phyloP scores from a whole-genome alignment of 2,113 vertebrate species.

The Dolichallabes microphthalmus region DNA sequence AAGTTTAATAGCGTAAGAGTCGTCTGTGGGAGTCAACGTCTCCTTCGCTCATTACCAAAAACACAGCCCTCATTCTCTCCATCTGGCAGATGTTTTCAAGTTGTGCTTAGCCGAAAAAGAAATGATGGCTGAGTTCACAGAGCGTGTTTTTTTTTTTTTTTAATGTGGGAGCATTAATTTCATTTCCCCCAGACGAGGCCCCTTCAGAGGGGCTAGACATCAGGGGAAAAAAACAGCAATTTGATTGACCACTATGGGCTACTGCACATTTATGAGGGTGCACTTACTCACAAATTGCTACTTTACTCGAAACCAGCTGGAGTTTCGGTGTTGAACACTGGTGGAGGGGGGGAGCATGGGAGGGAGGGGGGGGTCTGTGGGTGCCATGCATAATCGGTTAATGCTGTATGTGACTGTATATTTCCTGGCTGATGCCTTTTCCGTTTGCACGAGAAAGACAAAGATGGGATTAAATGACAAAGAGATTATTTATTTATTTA shows the following conservation, averaged over 20 bases:
- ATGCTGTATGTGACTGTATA: conserved; percentile 44
- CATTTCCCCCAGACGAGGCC: conserved; percentile 64
- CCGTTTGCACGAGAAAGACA: conserved; percentile 73
- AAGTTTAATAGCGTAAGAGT: conserved; percentile 59
- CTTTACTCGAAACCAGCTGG: conserved; percentile 54
- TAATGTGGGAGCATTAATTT: conserved; percentile 62
- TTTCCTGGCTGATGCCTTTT: conserved; percentile 67
- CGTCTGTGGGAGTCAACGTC: conserved; percentile 57
- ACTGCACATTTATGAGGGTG: conserved; percentile 50
- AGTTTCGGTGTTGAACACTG: conserved; percentile 28
- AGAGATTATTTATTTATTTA: conserved; percentile 64
- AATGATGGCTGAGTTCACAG: conserved; percentile 58
- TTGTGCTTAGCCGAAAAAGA: conserved; percentile 55
- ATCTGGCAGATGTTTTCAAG: conserved; percentile 68
- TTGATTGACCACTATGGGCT: conserved; percentile 29
- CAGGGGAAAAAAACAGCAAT: background rate
- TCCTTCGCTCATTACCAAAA: conserved; percentile 64
- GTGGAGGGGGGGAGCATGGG: background rate
- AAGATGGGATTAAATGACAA: conserved; percentile 76
- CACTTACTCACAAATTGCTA: conserved; percentile 54
- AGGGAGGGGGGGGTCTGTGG: too few species aligned
- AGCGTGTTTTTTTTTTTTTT: conserved; percentile 44
- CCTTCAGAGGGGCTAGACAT: conserved; percentile 49
- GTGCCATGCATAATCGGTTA: conserved; percentile 47
- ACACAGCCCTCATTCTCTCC: conserved; percentile 41